Evolutionary conservation across 2,888 invertebrate species (phyloP).

Genomic region (Epistrophe grossulariae): DNA sequence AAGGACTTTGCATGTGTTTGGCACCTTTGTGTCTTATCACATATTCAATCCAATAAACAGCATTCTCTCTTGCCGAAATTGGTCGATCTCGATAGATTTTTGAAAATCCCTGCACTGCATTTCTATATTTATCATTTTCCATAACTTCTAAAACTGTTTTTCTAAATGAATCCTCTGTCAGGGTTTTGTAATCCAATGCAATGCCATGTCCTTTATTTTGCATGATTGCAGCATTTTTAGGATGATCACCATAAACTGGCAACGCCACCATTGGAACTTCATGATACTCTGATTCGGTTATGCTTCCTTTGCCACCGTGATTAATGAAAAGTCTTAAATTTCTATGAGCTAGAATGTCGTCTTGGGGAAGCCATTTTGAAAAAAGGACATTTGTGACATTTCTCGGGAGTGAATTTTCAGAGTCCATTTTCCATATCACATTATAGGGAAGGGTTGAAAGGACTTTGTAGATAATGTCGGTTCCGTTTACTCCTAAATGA

Average conservation of each 20-base stretch:
- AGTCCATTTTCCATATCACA: conserved; percentile 87
- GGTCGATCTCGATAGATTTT: conserved; percentile 85
- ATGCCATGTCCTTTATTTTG: conserved; percentile 84
- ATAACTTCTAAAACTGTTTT: conserved; percentile 77
- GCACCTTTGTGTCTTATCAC: conserved; percentile 85
- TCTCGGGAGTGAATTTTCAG: conserved; percentile 55
- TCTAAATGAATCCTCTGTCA: conserved; percentile 73
- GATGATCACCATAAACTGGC: conserved; percentile 91
- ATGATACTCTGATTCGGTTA: conserved; percentile 91
- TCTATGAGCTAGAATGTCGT: conserved; percentile 89
- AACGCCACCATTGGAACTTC: conserved; percentile 90
- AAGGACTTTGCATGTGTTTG: conserved; percentile 84
- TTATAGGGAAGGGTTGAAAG: conserved; percentile 86
- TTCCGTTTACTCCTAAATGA: conserved; percentile 84
- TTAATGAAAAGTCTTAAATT: conserved; percentile 85
- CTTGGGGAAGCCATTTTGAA: conserved; percentile 85
- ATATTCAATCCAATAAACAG: conserved; percentile 85
- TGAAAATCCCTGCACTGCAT: conserved; percentile 82
- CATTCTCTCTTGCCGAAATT: conserved; percentile 84
- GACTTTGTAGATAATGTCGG: conserved; percentile 85
- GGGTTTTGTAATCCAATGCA: conserved; percentile 27
- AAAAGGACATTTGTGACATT: conserved; percentile 81
- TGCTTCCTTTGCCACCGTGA: conserved; percentile 87
- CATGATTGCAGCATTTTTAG: conserved; percentile 90
- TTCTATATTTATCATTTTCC: conserved; percentile 75